A percentile compares a stretch with the other conserved stretches of the same genome.
Evolutionary conservation across 2,113 vertebrate genomes (phyloP).

Genomic region (Ceyx cyanopectus): DNA sequence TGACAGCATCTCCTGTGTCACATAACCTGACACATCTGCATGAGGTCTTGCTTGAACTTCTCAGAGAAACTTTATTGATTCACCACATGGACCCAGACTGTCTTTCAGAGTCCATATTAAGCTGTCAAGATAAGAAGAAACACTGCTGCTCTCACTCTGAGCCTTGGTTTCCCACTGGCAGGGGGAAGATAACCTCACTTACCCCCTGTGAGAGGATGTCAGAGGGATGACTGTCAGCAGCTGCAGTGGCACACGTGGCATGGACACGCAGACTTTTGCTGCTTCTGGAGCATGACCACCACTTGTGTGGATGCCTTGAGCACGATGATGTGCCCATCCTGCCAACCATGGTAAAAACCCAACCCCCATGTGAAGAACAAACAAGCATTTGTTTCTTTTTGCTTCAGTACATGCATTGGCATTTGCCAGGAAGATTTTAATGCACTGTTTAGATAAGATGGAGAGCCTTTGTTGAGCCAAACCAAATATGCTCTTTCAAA

Average conservation of each 20-base stretch:
- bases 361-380: constrained; percentile 19
- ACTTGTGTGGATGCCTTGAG: accelerated
- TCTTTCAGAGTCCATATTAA: background rate
- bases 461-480: background rate
- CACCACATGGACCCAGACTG: background rate
- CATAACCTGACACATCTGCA: background rate
- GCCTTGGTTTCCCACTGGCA: background rate
- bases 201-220: accelerated
- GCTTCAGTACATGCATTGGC: background rate
- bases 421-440: constrained; percentile 32
- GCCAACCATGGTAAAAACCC: background rate
- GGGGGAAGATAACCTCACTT: background rate
- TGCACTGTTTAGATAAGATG: constrained; percentile 14
- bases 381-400: constrained; percentile 23
- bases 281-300: background rate
- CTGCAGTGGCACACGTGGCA: background rate
- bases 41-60: background rate
- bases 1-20: background rate
- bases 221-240: background rate
- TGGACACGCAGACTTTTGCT: background rate
- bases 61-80: background rate
- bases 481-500: constrained; percentile 21
- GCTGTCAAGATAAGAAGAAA: background rate
- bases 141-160: background rate
- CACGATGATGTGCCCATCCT: background rate